Base-by-base conservation (phyloP, 2,888 invertebrate genomes). In the Adineta ricciae region DNA sequence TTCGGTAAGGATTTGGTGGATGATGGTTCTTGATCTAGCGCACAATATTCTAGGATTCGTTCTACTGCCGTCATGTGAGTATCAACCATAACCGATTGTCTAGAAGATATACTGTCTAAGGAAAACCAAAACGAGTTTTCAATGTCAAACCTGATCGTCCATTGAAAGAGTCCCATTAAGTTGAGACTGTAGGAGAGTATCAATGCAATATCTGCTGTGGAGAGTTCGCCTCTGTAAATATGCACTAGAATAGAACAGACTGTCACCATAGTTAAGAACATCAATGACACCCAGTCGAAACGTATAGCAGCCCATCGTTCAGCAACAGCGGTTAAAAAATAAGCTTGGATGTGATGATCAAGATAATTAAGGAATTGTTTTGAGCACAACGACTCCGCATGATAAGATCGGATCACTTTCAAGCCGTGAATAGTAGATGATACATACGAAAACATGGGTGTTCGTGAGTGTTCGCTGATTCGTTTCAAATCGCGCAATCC, bases 261-360 rank as follows among this genome's bases (percentile, higher is more conserved):
- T 21, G 96, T 95, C 0, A 97, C 96, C 82, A 94, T 90, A 0
- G 93, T 93, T 86, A 97, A 95, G 91, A 96, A 97, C 9, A 94
- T 87, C 0, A 95, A 93, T 89, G 96, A 96, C 84, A 96, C 93
- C 87, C 95, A 92, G 90, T 98, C 98, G 88, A 98, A 91, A 93
- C 95, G 95, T 88, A 96, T 94, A 0, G 96, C 97, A 89, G 98
- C 96, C 88, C 97, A 96, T 86, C 97, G 93, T 27, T 95, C 95
- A 9, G 95, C 94, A 0, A 95, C 93, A 84, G 97, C 93, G 90
- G 96, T 96, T 88, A 95, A 92, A 89, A 93, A 96, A 94, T 95
- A 97, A 9, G 97, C 94, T 1, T 96, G 94, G 84, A 95, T 95
- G 89, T 97, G 96, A 8, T 92, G 89, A 88, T 95, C 93, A 87